Conservation (phyloP, 2,113 vertebrate genomes). For the Thamnaconus septentrionalis region DNA sequence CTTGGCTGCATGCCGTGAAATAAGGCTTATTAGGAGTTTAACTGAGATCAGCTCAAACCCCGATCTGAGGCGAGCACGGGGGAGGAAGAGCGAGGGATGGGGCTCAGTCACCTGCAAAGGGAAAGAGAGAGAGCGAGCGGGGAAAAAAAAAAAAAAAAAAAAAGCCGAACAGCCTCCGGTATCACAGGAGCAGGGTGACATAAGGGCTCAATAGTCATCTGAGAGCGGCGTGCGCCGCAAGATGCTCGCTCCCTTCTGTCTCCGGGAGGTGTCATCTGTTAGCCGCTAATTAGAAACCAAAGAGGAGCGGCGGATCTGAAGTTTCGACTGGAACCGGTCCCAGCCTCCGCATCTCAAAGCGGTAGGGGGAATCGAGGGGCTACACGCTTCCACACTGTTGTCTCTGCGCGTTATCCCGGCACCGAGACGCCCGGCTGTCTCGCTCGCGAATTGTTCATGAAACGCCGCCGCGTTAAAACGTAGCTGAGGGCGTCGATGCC, state of each 20-base stretch:
- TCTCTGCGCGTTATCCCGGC: constrained; percentile 37
- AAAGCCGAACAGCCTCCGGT: too few species aligned
- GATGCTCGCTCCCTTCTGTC: constrained; percentile 44
- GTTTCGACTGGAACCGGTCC: constrained; percentile 60
- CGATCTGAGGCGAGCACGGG: constrained; percentile 36
- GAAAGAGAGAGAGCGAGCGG: constrained; percentile 43
- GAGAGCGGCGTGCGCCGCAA: constrained; percentile 35
- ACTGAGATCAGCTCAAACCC: constrained; percentile 60
- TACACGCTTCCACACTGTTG: constrained; percentile 41
- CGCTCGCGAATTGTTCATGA: neutral
- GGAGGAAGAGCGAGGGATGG: constrained; percentile 29
- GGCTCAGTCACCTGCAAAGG: constrained; percentile 55
- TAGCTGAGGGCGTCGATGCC: too few species aligned
- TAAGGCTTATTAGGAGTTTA: constrained; percentile 71
- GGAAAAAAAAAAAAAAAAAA: constrained; percentile 24
- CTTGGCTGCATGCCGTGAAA: constrained; percentile 65
- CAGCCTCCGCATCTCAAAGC: constrained; percentile 47
- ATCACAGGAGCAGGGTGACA: too few species aligned
- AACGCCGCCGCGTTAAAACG: too few species aligned
- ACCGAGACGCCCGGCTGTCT: constrained; percentile 19
- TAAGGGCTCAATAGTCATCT: constrained; percentile 13
- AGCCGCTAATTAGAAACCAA: constrained; percentile 63
- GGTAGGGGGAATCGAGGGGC: constrained; percentile 52
- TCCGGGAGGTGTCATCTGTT: constrained; percentile 53
- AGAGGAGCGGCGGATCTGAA: constrained; percentile 66